Base-by-base conservation (phyloP, 2,113 vertebrate genomes). In the Antennarius striatus region DNA sequence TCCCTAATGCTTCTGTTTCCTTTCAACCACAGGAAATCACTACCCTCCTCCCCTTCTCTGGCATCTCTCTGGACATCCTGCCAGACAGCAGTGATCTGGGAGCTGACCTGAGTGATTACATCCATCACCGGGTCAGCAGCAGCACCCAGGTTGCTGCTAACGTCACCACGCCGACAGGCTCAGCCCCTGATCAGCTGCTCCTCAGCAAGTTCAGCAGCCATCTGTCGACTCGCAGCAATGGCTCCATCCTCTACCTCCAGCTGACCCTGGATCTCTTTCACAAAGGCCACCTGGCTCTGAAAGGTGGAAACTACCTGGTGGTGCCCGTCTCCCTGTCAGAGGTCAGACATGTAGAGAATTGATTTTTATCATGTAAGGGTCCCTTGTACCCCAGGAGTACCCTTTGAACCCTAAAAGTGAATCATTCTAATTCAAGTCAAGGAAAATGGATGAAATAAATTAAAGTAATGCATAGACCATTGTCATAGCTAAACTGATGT, bases 241-340 rank as follows among this genome's bases (percentile, higher is more conserved):
- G 98, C 81, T 98, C 97, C 68, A 94, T 96, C 16, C 94, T 99
- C 52, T 99, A 99, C 91, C 90, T 99, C 69, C 97, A 97, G 83
- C 92, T 98, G 77, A 96, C 94, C 10, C 81, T 99, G 83, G 98
- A 98, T 90, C 94, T 99, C 80, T 96, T 99, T 83, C 96, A 99
- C 66, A 94, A 92, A 74, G 96, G 95, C 43, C 95, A 98, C 79
- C 79, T 99, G 81, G 92, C 96, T 58, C 95, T 98, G 68, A 98
- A 98, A 87, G 97, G 96, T 22, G 94, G 97, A 63, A 96, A 95
- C 90, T 98, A 96, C 90, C 95, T 98, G 84, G 96, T 97, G 60
- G 96, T 98, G 72, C 98, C 98, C 0, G 95, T 98, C 73, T 98
- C 96, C 1, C 87, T 99, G 32, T 96, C 96, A 2, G 97, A 99